Evolutionary conservation across 1,140 invertebrate genomes (phyloP), one percentile per base, ranked within the genome.

Genomic region (Lethocerus indicus): DNA sequence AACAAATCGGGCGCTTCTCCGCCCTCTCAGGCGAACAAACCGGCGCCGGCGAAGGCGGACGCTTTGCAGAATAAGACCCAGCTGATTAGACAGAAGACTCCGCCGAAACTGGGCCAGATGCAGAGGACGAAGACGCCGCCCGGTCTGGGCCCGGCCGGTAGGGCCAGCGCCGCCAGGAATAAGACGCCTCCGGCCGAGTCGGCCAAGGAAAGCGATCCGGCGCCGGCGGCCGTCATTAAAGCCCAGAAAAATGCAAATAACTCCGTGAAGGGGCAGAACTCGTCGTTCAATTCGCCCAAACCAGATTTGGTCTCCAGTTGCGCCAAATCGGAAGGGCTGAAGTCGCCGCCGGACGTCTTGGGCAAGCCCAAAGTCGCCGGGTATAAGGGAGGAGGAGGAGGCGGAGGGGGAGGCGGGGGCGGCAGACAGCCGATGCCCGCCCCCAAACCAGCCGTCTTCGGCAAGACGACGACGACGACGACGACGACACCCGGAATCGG

Each of bases 291-390:
- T 16, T 59, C 64, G 50, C 57, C 64, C 0, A 80, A 80, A 54
- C 79, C 78, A 0, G 79, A 83, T 58, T 56, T 83, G 16, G 78
- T 81, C 6, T 79, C 77, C 0, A 80, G 77, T 56, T 82, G 78
- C 59, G 63, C 61, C 58, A 63, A 27, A 49, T 60, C 45, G 55
- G 61, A 26, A 61, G 71, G 54, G 24, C 63, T 65, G 3, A 78
- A 79, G 56, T 71, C 75, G 0, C 78, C 78, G 0, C 78, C 78
- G 0, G 77, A 79, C 43, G 67, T 68, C 13, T 49, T 70, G 4
- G 62, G 61, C 18, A 53, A 53, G 50, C 23, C 23, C 32, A 46
- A 50, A n/a, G n/a, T n/a, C n/a, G n/a, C n/a, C n/a, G n/a, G n/a
- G n/a, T n/a, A n/a, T n/a, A n/a, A n/a, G n/a, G n/a, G n/a, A n/a